Base-by-base conservation (phyloP, 2,888 invertebrate genomes). In the Gerris lacustris region DNA sequence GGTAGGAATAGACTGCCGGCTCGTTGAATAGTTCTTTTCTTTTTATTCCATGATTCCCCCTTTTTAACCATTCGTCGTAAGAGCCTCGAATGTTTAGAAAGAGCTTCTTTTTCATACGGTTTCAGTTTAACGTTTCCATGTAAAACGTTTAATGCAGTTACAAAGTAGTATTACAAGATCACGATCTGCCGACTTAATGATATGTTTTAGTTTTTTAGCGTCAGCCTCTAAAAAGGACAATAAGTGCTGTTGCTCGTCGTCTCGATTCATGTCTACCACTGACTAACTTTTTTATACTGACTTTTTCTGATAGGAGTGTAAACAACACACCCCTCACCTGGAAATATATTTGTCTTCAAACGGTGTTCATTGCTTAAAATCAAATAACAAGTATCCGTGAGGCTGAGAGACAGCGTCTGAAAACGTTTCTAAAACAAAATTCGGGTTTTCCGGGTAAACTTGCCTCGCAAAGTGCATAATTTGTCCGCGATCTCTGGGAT, bases 401-500 rank as follows among this genome's bases (percentile, higher is more conserved):
- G 74, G 68, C 69, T 66, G 69, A 5, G 70, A 55, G 44, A 75
- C 75, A 18, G 73, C 74, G 62, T 76, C 74, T 9, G 66, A 44
- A 69, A 73, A 74, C 17, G 75, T 71, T 67, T 75, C 73, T 69
- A 71, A 73, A n/a, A 76, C 47, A 72, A 73, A 74, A 70, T 70
- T 70, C 5, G 69, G 67, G 67, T 74, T 74, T 45, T 75, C 71
- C 5, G 75, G 76, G 63, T n/a, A 73, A 9, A 75, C 70, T 69
- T 75, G 75, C 43, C 75, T 55, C 5, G 74, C 71, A 9, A 76
- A 67, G 68, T 71, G 69, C 9, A 64, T 63, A 31, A 76, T 73
- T 71, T 75, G 75, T 7, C 66, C 72, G 63, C 71, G 75, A 71
- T 76, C 75, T 7, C 75, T 45, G 44, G 74, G 74, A 71, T 75